Conservation (phyloP, 1,140 invertebrate species). For the Conus betulinus region DNA sequence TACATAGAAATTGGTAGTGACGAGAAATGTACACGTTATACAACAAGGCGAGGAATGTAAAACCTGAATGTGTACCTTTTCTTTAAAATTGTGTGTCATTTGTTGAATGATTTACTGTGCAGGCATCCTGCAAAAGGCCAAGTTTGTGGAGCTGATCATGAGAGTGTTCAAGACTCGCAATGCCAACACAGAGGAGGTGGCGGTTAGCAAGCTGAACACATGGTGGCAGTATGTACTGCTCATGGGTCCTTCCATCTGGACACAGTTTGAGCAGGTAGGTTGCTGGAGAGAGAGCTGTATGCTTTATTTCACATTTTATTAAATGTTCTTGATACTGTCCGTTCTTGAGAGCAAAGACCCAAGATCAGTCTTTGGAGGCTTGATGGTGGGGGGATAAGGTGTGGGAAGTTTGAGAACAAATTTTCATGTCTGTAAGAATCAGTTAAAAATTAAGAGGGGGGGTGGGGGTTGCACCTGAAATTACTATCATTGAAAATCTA, state of each 20-base stretch:
- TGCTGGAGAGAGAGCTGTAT: not conserved
- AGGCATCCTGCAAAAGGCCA: constrained; percentile 67
- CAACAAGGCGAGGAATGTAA: too few relatives aligned
- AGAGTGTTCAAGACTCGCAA: constrained; percentile 69
- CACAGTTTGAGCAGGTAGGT: constrained; percentile 71
- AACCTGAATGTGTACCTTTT: too few relatives aligned
- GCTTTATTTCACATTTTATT: not conserved
- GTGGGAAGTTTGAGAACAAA: too few relatives aligned
- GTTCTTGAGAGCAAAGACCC: not conserved
- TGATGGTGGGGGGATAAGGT: too few relatives aligned
- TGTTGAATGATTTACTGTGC: constrained; percentile 28
- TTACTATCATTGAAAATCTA: too few relatives aligned
- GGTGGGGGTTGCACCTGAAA: too few relatives aligned
- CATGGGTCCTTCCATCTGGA: constrained; percentile 61
- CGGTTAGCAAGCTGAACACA: constrained; percentile 64
- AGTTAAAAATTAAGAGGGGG: too few relatives aligned
- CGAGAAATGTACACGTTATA: too few relatives aligned
- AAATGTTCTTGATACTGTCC: not conserved
- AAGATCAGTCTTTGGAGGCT: too few relatives aligned
- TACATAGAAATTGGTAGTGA: too few relatives aligned
- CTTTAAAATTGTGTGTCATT: not conserved
- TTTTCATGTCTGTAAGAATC: too few relatives aligned
- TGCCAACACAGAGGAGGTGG: constrained; percentile 65
- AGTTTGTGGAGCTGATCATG: constrained; percentile 70
- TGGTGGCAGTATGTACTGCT: constrained; percentile 71